Evolutionary conservation across 2,797 vertebrate species (phyloP).

Genomic region (Enteromius paludinosus): DNA sequence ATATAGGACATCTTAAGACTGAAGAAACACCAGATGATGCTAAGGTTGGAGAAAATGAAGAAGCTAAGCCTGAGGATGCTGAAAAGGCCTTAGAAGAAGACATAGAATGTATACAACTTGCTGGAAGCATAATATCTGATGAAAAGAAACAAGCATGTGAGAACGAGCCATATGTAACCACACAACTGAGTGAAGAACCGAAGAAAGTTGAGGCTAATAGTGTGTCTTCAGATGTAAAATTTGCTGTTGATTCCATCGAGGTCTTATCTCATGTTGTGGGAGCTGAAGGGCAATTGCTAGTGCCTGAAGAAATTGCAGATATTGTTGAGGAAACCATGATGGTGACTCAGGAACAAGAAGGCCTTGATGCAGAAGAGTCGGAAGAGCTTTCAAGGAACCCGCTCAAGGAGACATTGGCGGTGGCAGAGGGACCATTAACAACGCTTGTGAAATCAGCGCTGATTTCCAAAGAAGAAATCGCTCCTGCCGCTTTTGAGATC

Average conservation of each 20-base stretch:
- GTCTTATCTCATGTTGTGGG: neutral
- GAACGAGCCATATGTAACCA: neutral
- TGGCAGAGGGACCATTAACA: neutral
- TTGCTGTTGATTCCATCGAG: neutral
- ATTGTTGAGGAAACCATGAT: conserved; percentile 1
- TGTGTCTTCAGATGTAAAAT: too few relatives aligned
- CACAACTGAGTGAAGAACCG: neutral
- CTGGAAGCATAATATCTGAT: conserved; percentile 5
- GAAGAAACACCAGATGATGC: conserved; percentile 41
- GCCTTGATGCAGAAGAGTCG: neutral
- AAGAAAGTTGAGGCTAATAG: too few relatives aligned
- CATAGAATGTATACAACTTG: neutral
- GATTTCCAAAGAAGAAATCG: neutral
- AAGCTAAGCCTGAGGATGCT: neutral
- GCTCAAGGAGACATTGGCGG: neutral
- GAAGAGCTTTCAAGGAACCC: neutral
- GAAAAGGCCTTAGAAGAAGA: neutral
- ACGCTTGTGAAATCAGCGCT: neutral
- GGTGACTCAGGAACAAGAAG: conserved; percentile 17
- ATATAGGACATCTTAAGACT: conserved; percentile 14
- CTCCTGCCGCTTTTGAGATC: neutral
- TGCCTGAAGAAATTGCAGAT: neutral
- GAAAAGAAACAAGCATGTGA: neutral
- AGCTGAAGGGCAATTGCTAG: neutral
- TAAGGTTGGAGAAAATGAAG: neutral